Evolutionary conservation across 2,888 invertebrate species (phyloP).

Genomic region (Brassicogethes aeneus): DNA sequence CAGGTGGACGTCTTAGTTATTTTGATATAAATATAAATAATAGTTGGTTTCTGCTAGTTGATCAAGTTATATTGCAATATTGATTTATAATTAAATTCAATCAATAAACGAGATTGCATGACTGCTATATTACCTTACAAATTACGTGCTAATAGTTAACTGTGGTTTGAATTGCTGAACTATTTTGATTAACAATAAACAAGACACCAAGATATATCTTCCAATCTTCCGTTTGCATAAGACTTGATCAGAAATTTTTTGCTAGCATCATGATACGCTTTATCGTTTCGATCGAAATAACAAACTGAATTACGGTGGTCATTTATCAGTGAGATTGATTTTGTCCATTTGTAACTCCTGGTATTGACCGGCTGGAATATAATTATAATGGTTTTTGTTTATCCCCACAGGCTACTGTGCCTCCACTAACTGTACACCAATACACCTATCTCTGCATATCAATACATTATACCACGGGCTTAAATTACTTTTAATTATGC

Average conservation of each 20-base stretch:
- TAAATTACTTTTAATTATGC: not conserved
- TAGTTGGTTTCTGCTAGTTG: no score
- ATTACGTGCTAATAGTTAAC: no score
- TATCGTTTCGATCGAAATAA: not conserved
- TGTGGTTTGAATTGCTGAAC: not conserved
- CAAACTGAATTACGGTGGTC: not conserved
- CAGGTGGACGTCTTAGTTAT: no score
- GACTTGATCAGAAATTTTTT: not conserved
- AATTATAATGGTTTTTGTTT: not conserved
- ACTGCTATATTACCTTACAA: no score
- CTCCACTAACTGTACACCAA: not conserved
- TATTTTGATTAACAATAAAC: not conserved
- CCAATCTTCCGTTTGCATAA: not conserved
- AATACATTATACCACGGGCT: not conserved
- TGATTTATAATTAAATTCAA: no score
- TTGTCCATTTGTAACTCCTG: not conserved
- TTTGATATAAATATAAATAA: no score
- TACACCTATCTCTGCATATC: not conserved
- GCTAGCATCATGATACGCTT: not conserved
- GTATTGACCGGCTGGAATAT: not conserved
- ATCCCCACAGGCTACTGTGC: not conserved
- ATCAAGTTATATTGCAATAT: no score
- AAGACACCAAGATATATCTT: not conserved
- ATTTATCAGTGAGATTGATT: not conserved
- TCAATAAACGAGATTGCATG: no score